phyloP scores from a whole-genome alignment of 2,113 vertebrate genomes.

The Axis porcinus region DNA sequence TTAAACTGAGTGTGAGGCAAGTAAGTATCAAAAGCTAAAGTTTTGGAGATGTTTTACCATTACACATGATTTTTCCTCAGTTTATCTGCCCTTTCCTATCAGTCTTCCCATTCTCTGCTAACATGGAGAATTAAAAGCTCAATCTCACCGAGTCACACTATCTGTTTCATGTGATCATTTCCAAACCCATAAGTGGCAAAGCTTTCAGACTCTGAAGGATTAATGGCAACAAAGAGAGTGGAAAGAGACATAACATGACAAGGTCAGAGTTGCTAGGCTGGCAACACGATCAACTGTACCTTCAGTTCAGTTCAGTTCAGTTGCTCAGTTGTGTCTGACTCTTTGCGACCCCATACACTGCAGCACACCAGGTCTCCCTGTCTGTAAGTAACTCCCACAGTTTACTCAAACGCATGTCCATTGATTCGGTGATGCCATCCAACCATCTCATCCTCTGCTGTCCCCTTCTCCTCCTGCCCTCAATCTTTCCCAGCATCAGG shows the following conservation, averaged over 20 bases:
- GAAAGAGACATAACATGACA: background rate
- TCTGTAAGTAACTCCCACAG: rapidly evolving
- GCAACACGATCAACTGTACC: background rate
- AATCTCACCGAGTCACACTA: background rate
- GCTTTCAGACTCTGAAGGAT: background rate
- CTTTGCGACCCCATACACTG: background rate
- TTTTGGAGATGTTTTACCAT: background rate
- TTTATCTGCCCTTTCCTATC: background rate
- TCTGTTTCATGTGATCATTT: background rate
- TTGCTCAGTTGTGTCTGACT: background rate
- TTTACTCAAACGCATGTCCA: background rate
- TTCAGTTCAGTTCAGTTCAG: background rate
- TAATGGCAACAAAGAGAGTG: background rate
- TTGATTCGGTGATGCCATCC: background rate
- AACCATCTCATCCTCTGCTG: background rate
- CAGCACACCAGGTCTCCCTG: background rate
- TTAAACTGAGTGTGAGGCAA: background rate
- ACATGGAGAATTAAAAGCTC: background rate
- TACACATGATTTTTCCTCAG: background rate
- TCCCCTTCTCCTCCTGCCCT: background rate
- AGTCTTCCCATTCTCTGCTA: background rate
- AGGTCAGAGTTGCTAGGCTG: background rate
- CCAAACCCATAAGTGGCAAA: background rate
- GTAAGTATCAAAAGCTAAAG: background rate
- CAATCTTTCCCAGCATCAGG: background rate